Evolutionary conservation across 2,888 invertebrate genomes (phyloP), one percentile per base, ranked within the genome.

Genomic region (Diplazon laetatorius): DNA sequence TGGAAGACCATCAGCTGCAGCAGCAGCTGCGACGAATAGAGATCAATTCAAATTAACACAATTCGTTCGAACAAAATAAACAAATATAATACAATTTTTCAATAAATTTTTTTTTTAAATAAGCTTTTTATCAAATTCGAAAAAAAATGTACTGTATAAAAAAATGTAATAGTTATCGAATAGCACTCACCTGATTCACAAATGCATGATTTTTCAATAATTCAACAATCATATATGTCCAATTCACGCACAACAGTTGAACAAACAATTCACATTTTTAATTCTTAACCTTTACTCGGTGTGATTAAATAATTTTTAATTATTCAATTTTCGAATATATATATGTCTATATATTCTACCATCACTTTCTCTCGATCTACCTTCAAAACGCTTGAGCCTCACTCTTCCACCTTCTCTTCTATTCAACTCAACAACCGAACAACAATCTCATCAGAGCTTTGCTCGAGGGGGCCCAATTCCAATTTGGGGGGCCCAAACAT

Each of bases 341-440:
- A n/a, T n/a, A n/a, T n/a, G n/a, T n/a, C n/a, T n/a, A n/a, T n/a
- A n/a, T n/a, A n/a, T n/a, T n/a, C n/a, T n/a, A n/a, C n/a, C n/a
- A n/a, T 62, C 30, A 48, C 39, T 25, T 18, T 52, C 69, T 37
- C 63, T 65, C 10, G 48, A 46, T 62, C 44, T 35, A 52, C 48
- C 48, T 57, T 37, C 52, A 48, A 78, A 74, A 52, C 65, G 74
- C 78, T 78, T 78, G 74, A 52, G 60, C 66, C 74, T 77, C 12
- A 14, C 18, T 30, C 44, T 48, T 44, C 42, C 48, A 14, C 68
- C 37, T 18, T 46, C 65, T 42, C 30, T 74, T 46, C 50, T 42
- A n/a, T 42, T 30, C 44, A 25, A 39, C 20, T 55, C n/a, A 5
- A 50, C 37, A 62, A 12, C n/a, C n/a, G 52, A 57, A 44, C 12